phyloP scores from a whole-genome alignment of 2,797 vertebrate species.

The Silurus aristotelis region DNA sequence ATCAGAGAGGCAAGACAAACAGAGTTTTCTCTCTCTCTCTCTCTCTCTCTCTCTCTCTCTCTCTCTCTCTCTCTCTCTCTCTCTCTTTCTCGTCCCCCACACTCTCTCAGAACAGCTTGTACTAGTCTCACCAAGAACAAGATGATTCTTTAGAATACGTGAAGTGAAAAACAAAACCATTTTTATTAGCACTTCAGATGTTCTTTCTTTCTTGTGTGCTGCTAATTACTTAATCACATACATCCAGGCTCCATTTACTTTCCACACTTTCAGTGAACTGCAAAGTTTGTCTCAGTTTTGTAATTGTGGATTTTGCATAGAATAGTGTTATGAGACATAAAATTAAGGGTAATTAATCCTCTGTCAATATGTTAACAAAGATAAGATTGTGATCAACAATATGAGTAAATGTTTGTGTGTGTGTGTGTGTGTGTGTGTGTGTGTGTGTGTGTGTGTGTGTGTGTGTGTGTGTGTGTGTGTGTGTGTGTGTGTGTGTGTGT shows the following conservation, averaged over 20 bases:
- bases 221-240: not conserved
- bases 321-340: not conserved
- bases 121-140: slow-evolving; percentile 7
- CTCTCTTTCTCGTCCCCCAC: not conserved
- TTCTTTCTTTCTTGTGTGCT: not conserved
- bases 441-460: too few species aligned
- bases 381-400: not conserved
- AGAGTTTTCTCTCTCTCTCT: slow-evolving; percentile 1
- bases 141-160: not conserved
- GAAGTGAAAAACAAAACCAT: not conserved
- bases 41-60: slow-evolving; percentile 1
- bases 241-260: not conserved
- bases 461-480: too few species aligned
- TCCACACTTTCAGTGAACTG: slow-evolving; percentile 1
- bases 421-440: too few species aligned
- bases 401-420: too few species aligned
- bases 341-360: not conserved
- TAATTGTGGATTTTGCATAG: not conserved
- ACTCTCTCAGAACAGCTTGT: slow-evolving; percentile 1
- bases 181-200: not conserved
- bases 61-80: not conserved
- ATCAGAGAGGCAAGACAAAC: slow-evolving; percentile 21
- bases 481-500: too few species aligned
- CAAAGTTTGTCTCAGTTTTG: not conserved
- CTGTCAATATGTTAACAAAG: not conserved